A percentile compares a stretch with the other conserved stretches of the same genome.
Conservation (phyloP, 2,113 vertebrate species). For the Synodontis membranacea region DNA sequence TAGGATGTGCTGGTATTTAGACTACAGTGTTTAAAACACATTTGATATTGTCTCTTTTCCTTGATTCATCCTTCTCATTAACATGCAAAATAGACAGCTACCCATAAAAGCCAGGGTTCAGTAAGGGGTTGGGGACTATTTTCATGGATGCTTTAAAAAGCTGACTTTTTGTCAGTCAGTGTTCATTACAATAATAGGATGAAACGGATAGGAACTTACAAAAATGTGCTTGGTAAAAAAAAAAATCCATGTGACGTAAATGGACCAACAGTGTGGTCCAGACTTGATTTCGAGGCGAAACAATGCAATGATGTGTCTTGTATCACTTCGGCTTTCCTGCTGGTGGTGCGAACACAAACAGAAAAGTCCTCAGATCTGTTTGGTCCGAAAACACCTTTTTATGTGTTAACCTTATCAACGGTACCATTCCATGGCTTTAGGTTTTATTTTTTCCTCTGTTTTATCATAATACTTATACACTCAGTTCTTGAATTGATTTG, state of each 20-base stretch:
- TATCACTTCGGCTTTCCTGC: no score
- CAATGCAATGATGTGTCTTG: no score
- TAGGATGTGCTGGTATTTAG: slow-evolving; percentile 71
- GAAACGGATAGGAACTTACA: no score
- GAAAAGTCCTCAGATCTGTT: no score
- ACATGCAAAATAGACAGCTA: slow-evolving; percentile 64
- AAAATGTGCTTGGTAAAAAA: no score
- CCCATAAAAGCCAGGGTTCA: slow-evolving; percentile 62
- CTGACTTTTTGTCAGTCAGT: no score
- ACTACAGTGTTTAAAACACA: slow-evolving; percentile 67
- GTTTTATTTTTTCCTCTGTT: neutral
- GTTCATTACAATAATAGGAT: no score
- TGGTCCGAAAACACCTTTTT: no score
- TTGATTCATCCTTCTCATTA: slow-evolving; percentile 69
- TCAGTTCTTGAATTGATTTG: neutral
- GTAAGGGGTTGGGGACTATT: slow-evolving; percentile 61
- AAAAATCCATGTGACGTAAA: no score
- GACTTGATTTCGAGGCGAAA: no score
- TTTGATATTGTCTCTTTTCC: slow-evolving; percentile 68
- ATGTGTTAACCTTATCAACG: neutral
- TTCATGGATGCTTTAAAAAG: slow-evolving; percentile 30
- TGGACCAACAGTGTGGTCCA: no score
- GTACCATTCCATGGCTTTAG: neutral
- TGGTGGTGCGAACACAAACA: no score
- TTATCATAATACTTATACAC: neutral